Base-by-base conservation (phyloP, 92 coral and sea anemone species). In the Heteractis magnifica region DNA sequence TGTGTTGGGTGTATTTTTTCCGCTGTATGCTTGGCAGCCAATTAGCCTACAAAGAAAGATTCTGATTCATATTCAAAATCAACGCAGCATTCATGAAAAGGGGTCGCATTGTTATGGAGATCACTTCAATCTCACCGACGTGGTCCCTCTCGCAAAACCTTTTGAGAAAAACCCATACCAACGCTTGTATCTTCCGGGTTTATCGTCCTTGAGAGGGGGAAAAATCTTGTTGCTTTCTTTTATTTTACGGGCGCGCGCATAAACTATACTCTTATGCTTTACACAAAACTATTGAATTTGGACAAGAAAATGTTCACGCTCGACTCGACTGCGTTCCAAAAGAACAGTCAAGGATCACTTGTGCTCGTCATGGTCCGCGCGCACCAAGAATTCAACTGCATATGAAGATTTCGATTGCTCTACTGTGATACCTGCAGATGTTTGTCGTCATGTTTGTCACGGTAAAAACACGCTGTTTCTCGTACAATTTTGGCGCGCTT, bases 61-160 rank as follows among this genome's bases (percentile, higher is more conserved):
- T 55, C 72, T 90, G 82, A 81, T 91, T 88, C 82, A 72, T 82
- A 91, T 88, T 88, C 92, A 86, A 81, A 83, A 88, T 85, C 87
- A 85, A 81, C 87, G 78, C 87, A 72, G 89, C 89, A 84, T 91
- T 86, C 77, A 83, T 85, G 88, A 78, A 91, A 81, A 79, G 89
- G 55, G 87, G 79, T 52, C 19, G 62, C 20, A 91, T 91, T 91
- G 94, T 91, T 82, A 91, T 91, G 94, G 68, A 91, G 89, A 91
- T 91, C 52, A 85, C 9, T 71, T 84, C 80, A 85, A 86, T 89
- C 76, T 82, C 78, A 64, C 76, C 71, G 80, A 79, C 81, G 92
- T 88, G 65, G 50, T 9, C 49, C 15, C 16, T 41, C 41, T n/a
- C 48, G 83, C 56, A 51, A 34, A n/a, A 20, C 76, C 52, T 81